Evolutionary conservation across 2,797 vertebrate species (phyloP).

Genomic region (Chelonia mydas): DNA sequence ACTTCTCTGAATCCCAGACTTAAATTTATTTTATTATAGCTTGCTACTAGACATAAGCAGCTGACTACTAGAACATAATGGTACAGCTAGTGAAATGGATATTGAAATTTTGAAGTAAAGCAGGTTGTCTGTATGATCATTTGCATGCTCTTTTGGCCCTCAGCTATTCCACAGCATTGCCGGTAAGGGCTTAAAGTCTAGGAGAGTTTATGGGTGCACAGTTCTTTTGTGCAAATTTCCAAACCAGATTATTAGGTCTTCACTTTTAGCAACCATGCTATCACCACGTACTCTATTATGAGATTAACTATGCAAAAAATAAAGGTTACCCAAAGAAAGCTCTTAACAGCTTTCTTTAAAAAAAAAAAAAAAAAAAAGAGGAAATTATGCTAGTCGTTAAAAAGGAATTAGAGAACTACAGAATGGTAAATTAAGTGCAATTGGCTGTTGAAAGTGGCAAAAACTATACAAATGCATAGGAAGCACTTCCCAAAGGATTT

Average conservation of each 20-base stretch:
- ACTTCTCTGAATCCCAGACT: neutral
- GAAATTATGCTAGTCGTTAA: neutral
- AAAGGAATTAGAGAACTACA: no score
- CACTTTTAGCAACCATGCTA: neutral
- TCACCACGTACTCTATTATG: neutral
- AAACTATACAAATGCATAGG: no score
- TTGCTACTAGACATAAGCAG: neutral
- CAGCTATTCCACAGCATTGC: neutral
- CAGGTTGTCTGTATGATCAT: neutral
- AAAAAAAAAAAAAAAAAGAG: no score
- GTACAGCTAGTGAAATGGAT: conserved; percentile 6
- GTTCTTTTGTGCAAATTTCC: neutral
- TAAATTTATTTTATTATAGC: neutral
- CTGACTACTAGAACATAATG: neutral
- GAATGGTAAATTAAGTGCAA: no score
- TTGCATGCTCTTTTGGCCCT: neutral
- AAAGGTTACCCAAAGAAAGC: neutral
- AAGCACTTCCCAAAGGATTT: no score
- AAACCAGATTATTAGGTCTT: neutral
- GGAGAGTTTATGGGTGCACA: neutral
- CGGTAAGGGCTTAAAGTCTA: neutral
- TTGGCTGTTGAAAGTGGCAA: no score
- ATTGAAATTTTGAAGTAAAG: neutral
- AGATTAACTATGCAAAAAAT: neutral
- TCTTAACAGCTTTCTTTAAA: neutral